A percentile compares a stretch with the other conserved stretches of the same genome.
These are phyloP conservation scores for Chaetodon auriga DNA, from an alignment of 2,113 vertebrate genomes.

Conservation along the genomic window DNA sequence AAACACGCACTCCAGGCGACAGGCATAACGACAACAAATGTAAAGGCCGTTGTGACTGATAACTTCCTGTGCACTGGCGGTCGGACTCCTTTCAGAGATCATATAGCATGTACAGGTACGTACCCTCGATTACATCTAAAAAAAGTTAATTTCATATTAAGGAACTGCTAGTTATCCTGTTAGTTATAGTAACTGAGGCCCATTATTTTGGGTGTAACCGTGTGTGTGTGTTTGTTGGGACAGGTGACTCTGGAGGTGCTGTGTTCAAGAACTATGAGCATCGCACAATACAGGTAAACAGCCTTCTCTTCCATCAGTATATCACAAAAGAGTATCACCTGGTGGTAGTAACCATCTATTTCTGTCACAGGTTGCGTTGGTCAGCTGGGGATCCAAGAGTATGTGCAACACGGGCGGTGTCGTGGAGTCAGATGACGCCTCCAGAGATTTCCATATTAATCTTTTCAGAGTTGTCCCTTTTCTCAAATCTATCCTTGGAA, in stretches of 20 bases:
- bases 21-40: conserved; percentile 34
- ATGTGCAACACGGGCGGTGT: fast-evolving
- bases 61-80: conserved; percentile 85
- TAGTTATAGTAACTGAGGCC: background rate
- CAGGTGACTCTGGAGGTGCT: conserved; percentile 85
- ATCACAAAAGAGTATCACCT: background rate
- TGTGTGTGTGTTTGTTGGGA: conserved; percentile 15
- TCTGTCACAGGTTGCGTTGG: conserved; percentile 68
- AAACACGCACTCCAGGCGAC: conserved; percentile 44
- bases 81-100: background rate
- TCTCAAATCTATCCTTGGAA: conserved; percentile 64
- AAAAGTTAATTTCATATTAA: no score
- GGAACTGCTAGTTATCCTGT: no score
- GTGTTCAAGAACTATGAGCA: conserved; percentile 69
- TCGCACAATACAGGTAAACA: conserved; percentile 78
- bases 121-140: background rate
- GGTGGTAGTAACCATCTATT: background rate
- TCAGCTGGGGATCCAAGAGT: conserved; percentile 76
- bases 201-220: background rate
- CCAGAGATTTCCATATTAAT: conserved; percentile 81
- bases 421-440: background rate
- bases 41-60: conserved; percentile 68
- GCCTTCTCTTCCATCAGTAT: background rate
- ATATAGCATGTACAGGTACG: conserved; percentile 79
- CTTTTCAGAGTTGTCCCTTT: conserved; percentile 73